A percentile compares a stretch with the other conserved stretches of the same genome.
Conservation (phyloP, 2,888 invertebrate species). For the Nephrotoma guestfalica region DNA sequence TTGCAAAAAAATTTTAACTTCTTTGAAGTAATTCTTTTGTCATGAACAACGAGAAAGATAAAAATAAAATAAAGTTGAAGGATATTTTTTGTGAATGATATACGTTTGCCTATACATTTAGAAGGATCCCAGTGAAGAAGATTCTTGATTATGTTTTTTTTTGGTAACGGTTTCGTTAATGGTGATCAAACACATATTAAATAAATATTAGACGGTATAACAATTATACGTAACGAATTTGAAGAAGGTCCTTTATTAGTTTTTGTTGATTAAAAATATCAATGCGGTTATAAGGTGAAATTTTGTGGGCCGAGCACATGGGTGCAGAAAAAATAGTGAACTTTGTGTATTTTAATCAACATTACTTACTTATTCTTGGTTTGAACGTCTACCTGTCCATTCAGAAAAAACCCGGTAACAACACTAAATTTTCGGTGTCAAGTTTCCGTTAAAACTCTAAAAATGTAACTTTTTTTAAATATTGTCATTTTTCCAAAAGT, state of each 20-base stretch:
- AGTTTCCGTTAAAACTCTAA: too few relatives aligned
- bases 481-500: too few relatives aligned
- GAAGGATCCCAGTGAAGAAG: not conserved
- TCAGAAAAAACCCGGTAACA: too few relatives aligned
- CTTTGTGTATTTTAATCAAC: too few relatives aligned
- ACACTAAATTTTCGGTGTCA: too few relatives aligned
- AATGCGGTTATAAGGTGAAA: not conserved
- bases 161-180: not conserved
- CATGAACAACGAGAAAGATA: not conserved
- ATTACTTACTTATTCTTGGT: too few relatives aligned
- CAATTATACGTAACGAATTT: not conserved
- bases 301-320: not conserved
- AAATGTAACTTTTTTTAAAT: too few relatives aligned
- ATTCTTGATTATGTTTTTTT: not conserved
- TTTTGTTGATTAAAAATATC: not conserved
- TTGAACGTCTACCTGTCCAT: too few relatives aligned
- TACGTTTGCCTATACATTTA: not conserved
- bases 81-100: not conserved
- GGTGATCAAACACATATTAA: not conserved
- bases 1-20: not conserved
- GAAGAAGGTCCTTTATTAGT: not conserved
- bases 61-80: not conserved
- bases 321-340: not conserved
- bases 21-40: not conserved
- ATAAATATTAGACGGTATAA: not conserved